phyloP scores from a whole-genome alignment of 2,888 invertebrate species.

The Nomada flava region DNA sequence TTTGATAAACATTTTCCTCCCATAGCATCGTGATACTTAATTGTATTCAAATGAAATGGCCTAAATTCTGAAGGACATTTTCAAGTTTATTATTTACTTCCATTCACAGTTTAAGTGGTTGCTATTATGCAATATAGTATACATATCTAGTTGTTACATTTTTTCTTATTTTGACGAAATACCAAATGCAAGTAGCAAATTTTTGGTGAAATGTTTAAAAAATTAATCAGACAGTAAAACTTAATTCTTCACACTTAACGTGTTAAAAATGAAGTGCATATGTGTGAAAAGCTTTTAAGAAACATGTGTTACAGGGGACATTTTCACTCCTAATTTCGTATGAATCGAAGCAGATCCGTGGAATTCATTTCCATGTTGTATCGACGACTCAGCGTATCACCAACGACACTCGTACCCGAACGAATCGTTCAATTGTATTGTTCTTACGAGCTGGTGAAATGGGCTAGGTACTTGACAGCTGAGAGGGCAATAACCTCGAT shows the following conservation, averaged over 20 bases:
- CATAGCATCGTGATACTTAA: too few relatives aligned
- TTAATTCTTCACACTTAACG: not conserved
- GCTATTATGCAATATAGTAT: too few relatives aligned
- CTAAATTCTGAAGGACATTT: too few relatives aligned
- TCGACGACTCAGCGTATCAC: slow-evolving; percentile 25
- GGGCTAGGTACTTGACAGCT: slow-evolving; percentile 19
- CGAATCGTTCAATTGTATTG: slow-evolving; percentile 47
- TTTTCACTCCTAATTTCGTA: not conserved
- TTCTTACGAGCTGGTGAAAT: slow-evolving; percentile 46
- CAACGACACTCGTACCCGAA: slow-evolving; percentile 22
- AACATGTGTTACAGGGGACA: not conserved
- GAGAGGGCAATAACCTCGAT: slow-evolving; percentile 36
- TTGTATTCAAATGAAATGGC: too few relatives aligned
- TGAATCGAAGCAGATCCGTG: slow-evolving; percentile 3
- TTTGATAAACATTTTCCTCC: too few relatives aligned
- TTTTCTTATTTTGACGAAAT: too few relatives aligned
- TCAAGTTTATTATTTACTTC: too few relatives aligned
- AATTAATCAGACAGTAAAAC: not conserved
- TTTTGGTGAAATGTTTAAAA: too few relatives aligned
- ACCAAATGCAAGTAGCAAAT: too few relatives aligned
- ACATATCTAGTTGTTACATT: too few relatives aligned
- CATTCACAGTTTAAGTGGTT: too few relatives aligned
- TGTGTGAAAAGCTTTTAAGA: not conserved
- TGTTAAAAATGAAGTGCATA: not conserved
- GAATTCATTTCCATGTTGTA: slow-evolving; percentile 42